These are phyloP conservation scores for Onthophagus sagittarius DNA, from an alignment of 2,888 invertebrate species.

Conservation along the genomic window DNA sequence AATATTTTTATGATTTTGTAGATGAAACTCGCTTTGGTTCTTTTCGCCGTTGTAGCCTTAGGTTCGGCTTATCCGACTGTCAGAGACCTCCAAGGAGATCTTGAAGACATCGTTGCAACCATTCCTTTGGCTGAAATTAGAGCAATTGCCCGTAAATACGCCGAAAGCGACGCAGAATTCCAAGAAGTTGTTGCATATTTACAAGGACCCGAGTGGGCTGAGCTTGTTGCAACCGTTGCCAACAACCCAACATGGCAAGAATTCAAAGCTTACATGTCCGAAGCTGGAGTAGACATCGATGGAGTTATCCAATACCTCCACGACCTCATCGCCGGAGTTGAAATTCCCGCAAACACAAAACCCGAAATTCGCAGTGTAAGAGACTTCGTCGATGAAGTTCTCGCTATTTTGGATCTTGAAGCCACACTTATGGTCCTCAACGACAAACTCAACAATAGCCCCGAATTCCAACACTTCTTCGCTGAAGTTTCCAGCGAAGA, in stretches of 20 bases:
- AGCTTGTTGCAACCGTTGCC: conserved; percentile 24
- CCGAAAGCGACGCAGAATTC: conserved; percentile 31
- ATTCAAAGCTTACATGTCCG: conserved; percentile 27
- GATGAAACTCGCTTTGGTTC: conserved; percentile 28
- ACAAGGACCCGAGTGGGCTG: conserved; percentile 32
- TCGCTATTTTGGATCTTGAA: conserved; percentile 29
- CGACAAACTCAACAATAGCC: conserved; percentile 30
- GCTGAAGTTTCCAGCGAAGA: conserved; percentile 30
- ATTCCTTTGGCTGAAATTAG: conserved; percentile 31
- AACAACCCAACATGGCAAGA: conserved; percentile 24
- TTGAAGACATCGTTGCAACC: conserved; percentile 28
- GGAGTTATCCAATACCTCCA: conserved; percentile 18
- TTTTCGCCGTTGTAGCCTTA: conserved; percentile 24
- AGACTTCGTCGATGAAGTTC: conserved; percentile 31
- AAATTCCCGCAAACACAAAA: background rate
- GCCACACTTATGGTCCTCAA: conserved; percentile 27
- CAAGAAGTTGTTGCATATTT: conserved; percentile 30
- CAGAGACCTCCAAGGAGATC: conserved; percentile 23
- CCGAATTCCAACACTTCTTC: conserved; percentile 32
- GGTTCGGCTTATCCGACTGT: conserved; percentile 23
- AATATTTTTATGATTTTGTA: conserved; percentile 1
- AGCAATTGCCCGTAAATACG: conserved; percentile 28
- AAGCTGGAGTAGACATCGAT: conserved; percentile 28
- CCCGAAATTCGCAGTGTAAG: conserved; percentile 1
- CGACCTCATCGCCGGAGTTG: conserved; percentile 22